phyloP scores from a whole-genome alignment of 1,140 invertebrate genomes.

The Venturia canescens region DNA sequence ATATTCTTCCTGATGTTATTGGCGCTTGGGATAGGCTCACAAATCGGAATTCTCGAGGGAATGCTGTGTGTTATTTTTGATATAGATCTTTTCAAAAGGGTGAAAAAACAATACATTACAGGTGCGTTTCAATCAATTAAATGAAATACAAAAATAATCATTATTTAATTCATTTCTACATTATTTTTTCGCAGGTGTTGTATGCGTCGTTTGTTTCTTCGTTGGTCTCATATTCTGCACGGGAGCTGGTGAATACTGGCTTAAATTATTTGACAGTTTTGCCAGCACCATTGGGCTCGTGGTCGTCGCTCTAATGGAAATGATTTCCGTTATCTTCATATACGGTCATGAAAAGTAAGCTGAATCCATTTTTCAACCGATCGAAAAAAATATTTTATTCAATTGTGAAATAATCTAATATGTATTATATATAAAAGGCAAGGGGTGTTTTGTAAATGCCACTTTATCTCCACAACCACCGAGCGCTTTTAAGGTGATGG shows the following conservation, averaged over 20 bases:
- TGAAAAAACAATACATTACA: conserved; percentile 92
- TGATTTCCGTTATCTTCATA: conserved; percentile 92
- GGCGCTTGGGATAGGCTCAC: conserved; percentile 91
- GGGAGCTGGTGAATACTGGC: conserved; percentile 96
- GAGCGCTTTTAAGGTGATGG: too few species aligned
- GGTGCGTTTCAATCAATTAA: conserved; percentile 75
- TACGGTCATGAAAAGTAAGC: conserved; percentile 92
- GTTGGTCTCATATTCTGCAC: conserved; percentile 94
- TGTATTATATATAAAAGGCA: too few species aligned
- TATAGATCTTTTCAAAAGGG: conserved; percentile 91
- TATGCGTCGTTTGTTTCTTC: conserved; percentile 90
- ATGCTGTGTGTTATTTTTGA: conserved; percentile 96
- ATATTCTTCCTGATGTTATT: conserved; percentile 96
- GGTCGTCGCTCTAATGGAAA: conserved; percentile 93
- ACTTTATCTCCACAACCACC: too few species aligned
- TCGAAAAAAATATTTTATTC: too few species aligned
- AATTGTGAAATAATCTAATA: too few species aligned
- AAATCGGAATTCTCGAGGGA: conserved; percentile 94
- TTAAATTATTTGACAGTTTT: conserved; percentile 96
- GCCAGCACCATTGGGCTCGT: conserved; percentile 95
- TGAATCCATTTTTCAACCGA: background rate
- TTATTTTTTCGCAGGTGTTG: conserved; percentile 79
- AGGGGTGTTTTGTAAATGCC: too few species aligned
- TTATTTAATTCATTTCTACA: background rate
- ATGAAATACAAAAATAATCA: too few species aligned